Evolutionary conservation across 2,113 vertebrate genomes (phyloP), one percentile per base, ranked within the genome.

Genomic region (Semicossyphus pulcher): DNA sequence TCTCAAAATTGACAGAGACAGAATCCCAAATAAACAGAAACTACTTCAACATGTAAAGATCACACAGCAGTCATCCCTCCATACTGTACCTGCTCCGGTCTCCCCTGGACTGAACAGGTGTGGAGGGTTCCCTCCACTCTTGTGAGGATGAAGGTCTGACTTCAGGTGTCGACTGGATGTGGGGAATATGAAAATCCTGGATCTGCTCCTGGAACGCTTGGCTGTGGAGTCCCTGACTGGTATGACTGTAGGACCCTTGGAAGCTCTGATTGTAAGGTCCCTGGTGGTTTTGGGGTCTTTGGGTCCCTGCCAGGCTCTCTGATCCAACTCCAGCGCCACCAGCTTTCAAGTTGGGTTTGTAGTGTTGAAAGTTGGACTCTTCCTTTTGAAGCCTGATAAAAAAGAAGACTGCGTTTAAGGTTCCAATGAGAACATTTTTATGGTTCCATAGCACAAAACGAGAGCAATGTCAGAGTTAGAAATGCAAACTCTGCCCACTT

Each of bases 51-150:
- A n/a, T n/a, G n/a, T n/a, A n/a, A n/a, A n/a, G n/a, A n/a, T n/a
- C 14, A 15, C 9, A 12, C 5, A 54, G 6, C 5, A 18, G 2
- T 32, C n/a, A 56, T 39, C 31, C 49, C 23, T 6, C 45, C 8
- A 34, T 57, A 48, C 18, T 18, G 21, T 76, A 90, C 82, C 82
- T 85, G 56, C n/a, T 76, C 29, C 44, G 28, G 10, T 84, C 72
- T 52, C 45, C 57, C 16, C 60, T 31, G 18, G 53, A 37, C 7
- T 81, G 78, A 10, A 57, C 75, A 0, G 39, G 49, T 45, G 44
- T n/a, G 28, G 65, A 59, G 7, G 92, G 85, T 44, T 93, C 87
- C 23, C 83, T 69, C 41, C 83, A 88, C 48, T 88, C 92, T 31
- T 89, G 29, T 59, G 77, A 51, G 58, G 80, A 25, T 10, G 52